A percentile compares a stretch with the other conserved stretches of the same genome.
Evolutionary conservation across 2,113 vertebrate species (phyloP).

Genomic region (Petaurus breviceps): DNA sequence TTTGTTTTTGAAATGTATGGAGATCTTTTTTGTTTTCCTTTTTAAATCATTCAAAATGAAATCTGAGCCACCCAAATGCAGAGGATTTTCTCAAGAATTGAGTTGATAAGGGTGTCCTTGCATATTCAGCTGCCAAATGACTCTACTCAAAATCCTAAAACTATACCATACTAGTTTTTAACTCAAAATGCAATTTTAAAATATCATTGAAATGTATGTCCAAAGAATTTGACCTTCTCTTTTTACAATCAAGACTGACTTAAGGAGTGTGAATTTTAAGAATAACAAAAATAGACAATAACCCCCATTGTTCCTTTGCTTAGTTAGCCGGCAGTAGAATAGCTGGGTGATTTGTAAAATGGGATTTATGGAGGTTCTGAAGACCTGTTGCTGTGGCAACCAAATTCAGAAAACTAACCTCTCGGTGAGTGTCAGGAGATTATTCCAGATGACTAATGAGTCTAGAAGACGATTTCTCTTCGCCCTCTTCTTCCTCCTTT

Average conservation of each 20-base stretch:
- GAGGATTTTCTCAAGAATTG: constrained; percentile 28
- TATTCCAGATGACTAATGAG: constrained; percentile 71
- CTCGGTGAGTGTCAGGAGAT: constrained; percentile 47
- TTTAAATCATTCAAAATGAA: constrained; percentile 35
- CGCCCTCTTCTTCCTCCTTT: constrained; percentile 20
- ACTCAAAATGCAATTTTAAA: constrained; percentile 38
- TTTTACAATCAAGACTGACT: not conserved
- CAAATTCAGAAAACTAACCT: constrained; percentile 62
- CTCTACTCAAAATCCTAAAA: not conserved
- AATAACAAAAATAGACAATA: constrained; percentile 21
- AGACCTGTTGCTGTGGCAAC: constrained; percentile 82
- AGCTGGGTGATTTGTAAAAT: constrained; percentile 58
- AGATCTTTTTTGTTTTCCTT: not conserved
- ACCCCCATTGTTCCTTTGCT: not conserved
- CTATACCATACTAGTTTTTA: constrained; percentile 42
- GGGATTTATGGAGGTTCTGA: constrained; percentile 56
- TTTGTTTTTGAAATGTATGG: not conserved
- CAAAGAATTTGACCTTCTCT: constrained; percentile 3
- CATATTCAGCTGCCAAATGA: not conserved
- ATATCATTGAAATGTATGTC: constrained; percentile 25
- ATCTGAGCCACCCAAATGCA: constrained; percentile 29
- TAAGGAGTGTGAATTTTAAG: constrained; percentile 28
- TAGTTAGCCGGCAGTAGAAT: not conserved
- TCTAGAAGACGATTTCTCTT: constrained; percentile 49
- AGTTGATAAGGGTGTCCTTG: constrained; percentile 30